Evolutionary conservation across 2,888 invertebrate species (phyloP), one percentile per base, ranked within the genome.

Genomic region (Galeruca laticollis): DNA sequence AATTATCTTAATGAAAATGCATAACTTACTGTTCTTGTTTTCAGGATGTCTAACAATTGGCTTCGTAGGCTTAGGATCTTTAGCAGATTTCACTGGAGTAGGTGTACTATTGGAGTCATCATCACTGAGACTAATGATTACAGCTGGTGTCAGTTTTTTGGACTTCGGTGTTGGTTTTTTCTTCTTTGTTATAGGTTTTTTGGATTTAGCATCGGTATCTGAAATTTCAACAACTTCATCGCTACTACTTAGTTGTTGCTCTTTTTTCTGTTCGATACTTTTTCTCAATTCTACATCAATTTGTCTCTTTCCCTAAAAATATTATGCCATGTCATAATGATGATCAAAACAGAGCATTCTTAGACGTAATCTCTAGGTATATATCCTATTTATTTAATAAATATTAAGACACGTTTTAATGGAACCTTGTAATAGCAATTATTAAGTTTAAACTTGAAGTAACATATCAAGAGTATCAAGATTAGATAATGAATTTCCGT

Each of bases 201-300:
- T 65, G 2, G 56, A 18, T 59, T 70, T 63, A 33, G 9, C 21
- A 47, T 79, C 80, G 66, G 68, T 77, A 68, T 75, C 78, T 65
- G 74, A 78, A 40, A 74, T 71, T 26, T 83, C 83, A 73, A 82
- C 64, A n/a, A 74, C 84, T 71, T 89, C 87, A 71, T 87, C 86
- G 80, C 86, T 87, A 72, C 81, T 77, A 79, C 89, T 86, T 80
- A 88, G 85, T 59, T 73, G 74, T 47, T 77, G 78, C 68, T 87
- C 85, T 78, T 87, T 84, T 66, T 89, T 88, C 21, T 88, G 88
- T 85, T 90, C 89, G 5, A 89, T 81, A 68, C 84, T 85, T 69
- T 82, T 82, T 18, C 85, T 73, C 43, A 85, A 73, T 54, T 82
- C 79, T 33, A 78, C 75, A 74, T 85, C 84, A 5, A 83, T 74